These are phyloP conservation scores for Synergus gifuensis DNA, from an alignment of 2,888 invertebrate genomes.

Conservation along the genomic window DNA sequence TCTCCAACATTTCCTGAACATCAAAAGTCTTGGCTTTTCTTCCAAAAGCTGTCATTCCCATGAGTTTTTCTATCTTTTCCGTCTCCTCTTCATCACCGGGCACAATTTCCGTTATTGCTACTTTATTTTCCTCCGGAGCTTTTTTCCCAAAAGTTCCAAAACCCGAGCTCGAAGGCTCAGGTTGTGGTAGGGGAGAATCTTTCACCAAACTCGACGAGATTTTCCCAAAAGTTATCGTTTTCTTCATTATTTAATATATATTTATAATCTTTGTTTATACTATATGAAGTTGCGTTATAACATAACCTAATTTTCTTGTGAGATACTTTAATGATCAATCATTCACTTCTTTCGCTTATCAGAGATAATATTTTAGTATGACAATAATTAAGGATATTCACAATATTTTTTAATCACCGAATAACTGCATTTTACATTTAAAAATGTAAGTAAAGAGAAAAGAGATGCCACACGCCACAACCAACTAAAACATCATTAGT, in stretches of 20 bases:
- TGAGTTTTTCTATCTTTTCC: slow-evolving; percentile 85
- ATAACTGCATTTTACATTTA: too few species aligned
- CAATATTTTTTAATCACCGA: too few species aligned
- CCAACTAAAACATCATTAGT: too few species aligned
- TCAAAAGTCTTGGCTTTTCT: slow-evolving; percentile 93
- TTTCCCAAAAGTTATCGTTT: slow-evolving; percentile 79
- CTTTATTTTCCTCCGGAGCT: slow-evolving; percentile 77
- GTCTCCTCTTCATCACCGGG: slow-evolving; percentile 83
- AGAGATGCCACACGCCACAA: too few species aligned
- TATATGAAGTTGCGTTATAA: background rate
- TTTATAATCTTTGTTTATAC: background rate
- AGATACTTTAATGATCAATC: background rate
- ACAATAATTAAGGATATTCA: too few species aligned
- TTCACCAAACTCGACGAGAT: slow-evolving; percentile 77
- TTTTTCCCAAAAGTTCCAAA: slow-evolving; percentile 84
- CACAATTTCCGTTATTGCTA: slow-evolving; percentile 82
- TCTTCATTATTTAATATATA: slow-evolving; percentile 58
- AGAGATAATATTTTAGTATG: too few species aligned
- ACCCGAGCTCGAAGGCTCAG: slow-evolving; percentile 72
- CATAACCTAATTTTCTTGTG: slow-evolving; percentile 7
- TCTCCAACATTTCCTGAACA: slow-evolving; percentile 82
- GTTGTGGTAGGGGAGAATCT: slow-evolving; percentile 60
- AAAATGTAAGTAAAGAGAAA: too few species aligned
- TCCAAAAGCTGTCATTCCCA: slow-evolving; percentile 89
- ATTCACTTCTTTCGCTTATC: too few species aligned